A percentile compares a stretch with the other conserved stretches of the same genome.
Conservation (phyloP, 2,113 vertebrate species). For the Ciconia maguari region DNA sequence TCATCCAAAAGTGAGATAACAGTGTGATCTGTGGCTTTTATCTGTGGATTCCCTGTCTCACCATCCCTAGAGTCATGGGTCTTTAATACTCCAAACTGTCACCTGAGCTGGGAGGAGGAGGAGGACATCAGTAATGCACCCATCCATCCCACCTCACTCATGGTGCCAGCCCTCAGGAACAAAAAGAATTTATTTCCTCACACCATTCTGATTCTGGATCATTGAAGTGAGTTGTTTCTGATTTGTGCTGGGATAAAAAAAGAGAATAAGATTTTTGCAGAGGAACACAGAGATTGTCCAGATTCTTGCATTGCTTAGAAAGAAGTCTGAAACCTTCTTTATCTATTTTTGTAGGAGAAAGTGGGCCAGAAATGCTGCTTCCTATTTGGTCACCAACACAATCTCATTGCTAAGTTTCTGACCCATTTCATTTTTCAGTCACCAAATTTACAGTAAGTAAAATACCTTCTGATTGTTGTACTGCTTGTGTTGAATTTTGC, state of each 20-base stretch:
- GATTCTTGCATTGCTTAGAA: background rate
- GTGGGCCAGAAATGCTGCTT: background rate
- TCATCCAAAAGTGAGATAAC: background rate
- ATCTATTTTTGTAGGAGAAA: background rate
- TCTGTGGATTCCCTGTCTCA: background rate
- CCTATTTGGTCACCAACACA: background rate
- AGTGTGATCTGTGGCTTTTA: background rate
- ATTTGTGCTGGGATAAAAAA: background rate
- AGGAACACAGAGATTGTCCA: background rate
- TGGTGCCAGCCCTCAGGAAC: background rate
- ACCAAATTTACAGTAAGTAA: background rate
- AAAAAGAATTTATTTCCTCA: background rate
- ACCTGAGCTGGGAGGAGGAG: background rate
- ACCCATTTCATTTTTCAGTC: background rate
- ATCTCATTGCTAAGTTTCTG: background rate
- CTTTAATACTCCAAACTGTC: background rate
- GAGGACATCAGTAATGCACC: background rate
- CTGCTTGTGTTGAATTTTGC: background rate
- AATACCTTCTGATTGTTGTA: background rate
- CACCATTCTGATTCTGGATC: background rate
- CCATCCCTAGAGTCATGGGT: background rate
- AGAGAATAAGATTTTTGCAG: background rate
- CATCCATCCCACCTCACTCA: background rate
- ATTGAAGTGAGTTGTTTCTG: background rate
- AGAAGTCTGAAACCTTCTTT: background rate